A percentile compares a stretch with the other conserved stretches of the same genome.
Evolutionary conservation across 35 echinoderm and acorn worm genomes (phyloP).

Genomic region (Stichopus chloronotus): DNA sequence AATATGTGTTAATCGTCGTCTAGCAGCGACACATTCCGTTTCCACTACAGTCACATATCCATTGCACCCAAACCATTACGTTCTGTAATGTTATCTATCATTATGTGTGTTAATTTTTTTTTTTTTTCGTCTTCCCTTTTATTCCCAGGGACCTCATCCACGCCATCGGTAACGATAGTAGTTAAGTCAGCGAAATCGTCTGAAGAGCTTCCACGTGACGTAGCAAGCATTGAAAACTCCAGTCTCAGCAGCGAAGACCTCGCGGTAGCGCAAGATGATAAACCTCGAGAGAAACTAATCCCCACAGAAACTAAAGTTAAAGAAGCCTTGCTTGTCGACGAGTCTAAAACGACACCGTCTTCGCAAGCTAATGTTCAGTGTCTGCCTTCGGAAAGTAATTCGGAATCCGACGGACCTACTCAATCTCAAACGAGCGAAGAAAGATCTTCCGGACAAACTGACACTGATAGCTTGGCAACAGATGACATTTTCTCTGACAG

Average conservation of each 20-base stretch:
- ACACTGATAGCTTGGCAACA: constrained; percentile 60
- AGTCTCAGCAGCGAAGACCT: background rate
- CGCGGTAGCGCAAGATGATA: constrained; percentile 32
- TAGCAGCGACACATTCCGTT: background rate
- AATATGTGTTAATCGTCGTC: background rate
- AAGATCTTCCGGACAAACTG: constrained; percentile 52
- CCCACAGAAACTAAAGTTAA: constrained; percentile 53
- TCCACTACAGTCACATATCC: background rate
- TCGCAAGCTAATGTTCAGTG: constrained; percentile 13
- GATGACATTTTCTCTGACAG: constrained; percentile 66
- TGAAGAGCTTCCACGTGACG: constrained; percentile 30
- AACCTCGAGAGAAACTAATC: constrained; percentile 16
- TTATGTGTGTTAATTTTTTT: background rate
- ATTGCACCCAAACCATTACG: background rate
- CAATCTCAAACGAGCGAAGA: constrained; percentile 56
- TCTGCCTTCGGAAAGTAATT: constrained; percentile 27
- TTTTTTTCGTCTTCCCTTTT: background rate
- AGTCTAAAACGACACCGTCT: background rate
- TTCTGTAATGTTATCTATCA: constrained; percentile 7
- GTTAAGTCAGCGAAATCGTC: background rate
- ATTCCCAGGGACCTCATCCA: background rate
- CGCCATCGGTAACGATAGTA: constrained; percentile 5
- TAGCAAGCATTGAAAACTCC: background rate
- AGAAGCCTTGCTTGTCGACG: constrained; percentile 47
- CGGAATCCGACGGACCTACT: constrained; percentile 28